Conservation (phyloP, 2,888 invertebrate species). For the Punctoribates punctum region DNA sequence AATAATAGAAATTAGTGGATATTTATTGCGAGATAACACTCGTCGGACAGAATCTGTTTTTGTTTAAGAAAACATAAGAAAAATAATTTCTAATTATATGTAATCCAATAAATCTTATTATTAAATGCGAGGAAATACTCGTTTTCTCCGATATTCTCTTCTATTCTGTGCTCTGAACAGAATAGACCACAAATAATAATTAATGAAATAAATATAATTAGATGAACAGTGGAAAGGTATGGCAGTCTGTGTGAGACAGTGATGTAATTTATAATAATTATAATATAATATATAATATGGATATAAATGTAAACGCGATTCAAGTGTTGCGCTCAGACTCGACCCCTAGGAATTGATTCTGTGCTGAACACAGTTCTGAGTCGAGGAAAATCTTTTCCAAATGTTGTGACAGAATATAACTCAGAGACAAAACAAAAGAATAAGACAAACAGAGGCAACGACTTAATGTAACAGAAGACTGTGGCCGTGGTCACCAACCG, state of each 20-base stretch:
- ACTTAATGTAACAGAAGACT: background rate
- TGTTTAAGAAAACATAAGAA: no score
- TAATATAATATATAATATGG: background rate
- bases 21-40: no score
- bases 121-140: no score
- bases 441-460: background rate
- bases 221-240: background rate
- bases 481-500: background rate
- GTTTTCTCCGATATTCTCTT: no score
- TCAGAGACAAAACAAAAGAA: background rate
- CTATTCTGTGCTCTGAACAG: no score
- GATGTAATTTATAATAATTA: conserved; percentile 9
- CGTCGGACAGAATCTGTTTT: no score
- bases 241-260: background rate
- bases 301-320: background rate
- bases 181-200: background rate
- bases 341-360: background rate
- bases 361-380: no score
- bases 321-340: background rate
- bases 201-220: conserved; percentile 1
- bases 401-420: background rate
- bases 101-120: no score
- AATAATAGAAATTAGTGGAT: no score
- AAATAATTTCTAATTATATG: no score
- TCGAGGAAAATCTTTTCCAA: no score